These are phyloP conservation scores for Beris morrisii DNA, from an alignment of 2,888 invertebrate genomes.

Conservation along the genomic window DNA sequence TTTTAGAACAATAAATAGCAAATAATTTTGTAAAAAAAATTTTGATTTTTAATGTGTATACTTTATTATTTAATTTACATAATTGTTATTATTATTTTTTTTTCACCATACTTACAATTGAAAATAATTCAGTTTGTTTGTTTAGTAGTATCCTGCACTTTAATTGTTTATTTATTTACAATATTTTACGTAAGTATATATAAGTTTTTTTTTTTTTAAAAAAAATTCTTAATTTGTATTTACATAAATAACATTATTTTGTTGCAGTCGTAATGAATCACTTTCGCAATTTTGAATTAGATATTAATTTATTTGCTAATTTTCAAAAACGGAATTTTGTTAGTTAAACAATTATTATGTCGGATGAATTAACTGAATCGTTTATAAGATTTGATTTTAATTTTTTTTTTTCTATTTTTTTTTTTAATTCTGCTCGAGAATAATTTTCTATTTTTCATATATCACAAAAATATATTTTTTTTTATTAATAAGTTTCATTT, in stretches of 20 bases:
- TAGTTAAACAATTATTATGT: too few relatives aligned
- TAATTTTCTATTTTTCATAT: too few relatives aligned
- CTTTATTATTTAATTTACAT: conserved; percentile 9
- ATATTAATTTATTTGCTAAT: too few relatives aligned
- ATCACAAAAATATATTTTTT: too few relatives aligned
- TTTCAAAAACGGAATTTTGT: too few relatives aligned
- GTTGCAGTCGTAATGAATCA: conserved; percentile 21
- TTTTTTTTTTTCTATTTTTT: too few relatives aligned
- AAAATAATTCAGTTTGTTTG: neutral
- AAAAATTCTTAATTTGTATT: conserved; percentile 17
- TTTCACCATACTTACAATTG: conserved; percentile 5
- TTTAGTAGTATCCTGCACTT: conserved; percentile 13
- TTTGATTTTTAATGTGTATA: conserved; percentile 13
- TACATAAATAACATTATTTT: conserved; percentile 16
- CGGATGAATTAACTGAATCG: too few relatives aligned
- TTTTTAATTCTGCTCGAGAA: too few relatives aligned
- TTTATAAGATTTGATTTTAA: too few relatives aligned
- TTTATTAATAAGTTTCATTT: too few relatives aligned
- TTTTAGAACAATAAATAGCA: neutral
- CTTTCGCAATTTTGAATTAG: conserved; percentile 7
- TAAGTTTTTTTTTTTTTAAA: conserved; percentile 7
- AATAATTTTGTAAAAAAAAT: conserved; percentile 18
- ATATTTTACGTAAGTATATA: conserved; percentile 19
- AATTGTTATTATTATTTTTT: conserved; percentile 18
- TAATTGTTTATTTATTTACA: too few relatives aligned